Evolutionary conservation across 2,113 vertebrate genomes (phyloP).

Genomic region (Callithrix jacchus): DNA sequence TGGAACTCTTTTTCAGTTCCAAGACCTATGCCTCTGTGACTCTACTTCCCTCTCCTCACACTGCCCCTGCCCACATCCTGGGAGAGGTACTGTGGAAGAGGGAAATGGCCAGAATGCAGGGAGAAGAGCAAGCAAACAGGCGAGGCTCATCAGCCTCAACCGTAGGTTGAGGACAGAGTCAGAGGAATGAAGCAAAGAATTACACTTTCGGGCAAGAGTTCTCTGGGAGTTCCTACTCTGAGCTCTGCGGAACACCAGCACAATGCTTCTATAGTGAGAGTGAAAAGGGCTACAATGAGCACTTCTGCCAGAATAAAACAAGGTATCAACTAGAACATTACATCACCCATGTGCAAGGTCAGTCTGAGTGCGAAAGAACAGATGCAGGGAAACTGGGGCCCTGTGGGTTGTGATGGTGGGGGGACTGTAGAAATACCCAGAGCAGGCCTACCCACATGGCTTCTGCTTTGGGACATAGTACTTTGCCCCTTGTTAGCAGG

Average conservation of each 20-base stretch:
- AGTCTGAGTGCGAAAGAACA: background rate
- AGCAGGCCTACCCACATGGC: background rate
- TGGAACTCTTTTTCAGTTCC: background rate
- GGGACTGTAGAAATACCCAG: background rate
- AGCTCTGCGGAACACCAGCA: background rate
- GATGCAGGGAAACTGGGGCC: background rate
- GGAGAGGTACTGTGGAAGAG: background rate
- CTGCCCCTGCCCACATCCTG: background rate
- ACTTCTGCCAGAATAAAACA: background rate
- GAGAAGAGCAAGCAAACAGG: background rate
- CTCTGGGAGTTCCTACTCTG: background rate
- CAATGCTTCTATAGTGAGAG: background rate
- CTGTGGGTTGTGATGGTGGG: too few relatives aligned
- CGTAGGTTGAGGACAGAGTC: background rate
- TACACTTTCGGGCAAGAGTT: too few relatives aligned
- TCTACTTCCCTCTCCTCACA: background rate
- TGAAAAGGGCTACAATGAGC: rapidly evolving
- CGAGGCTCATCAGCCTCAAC: background rate
- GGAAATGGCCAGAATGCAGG: background rate
- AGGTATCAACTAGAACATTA: background rate
- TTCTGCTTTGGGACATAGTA: background rate
- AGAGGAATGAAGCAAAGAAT: background rate
- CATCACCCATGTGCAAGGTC: background rate
- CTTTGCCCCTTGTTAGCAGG: background rate
- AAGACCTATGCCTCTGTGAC: background rate